Percentiles rank a stretch among this genome's conserved stretches.
Conservation (phyloP, 2,797 vertebrate genomes). For the Pipistrellus pygmaeus region DNA sequence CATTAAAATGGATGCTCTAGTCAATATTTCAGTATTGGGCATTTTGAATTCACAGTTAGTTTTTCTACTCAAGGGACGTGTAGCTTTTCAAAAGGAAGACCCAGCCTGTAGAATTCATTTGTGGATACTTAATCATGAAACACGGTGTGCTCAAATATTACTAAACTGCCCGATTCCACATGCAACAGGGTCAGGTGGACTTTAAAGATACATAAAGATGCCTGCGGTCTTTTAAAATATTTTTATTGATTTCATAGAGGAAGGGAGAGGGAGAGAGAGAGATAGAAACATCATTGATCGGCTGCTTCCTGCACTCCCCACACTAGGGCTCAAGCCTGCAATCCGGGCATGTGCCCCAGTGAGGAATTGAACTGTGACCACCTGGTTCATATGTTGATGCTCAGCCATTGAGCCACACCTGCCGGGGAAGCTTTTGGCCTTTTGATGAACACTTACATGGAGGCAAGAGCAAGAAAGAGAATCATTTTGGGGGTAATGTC, state of each 20-base stretch:
- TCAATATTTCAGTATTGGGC: conserved; percentile 30
- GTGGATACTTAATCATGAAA: conserved; percentile 51
- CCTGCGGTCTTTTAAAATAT: not conserved
- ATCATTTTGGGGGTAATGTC: not conserved
- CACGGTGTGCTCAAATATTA: not conserved
- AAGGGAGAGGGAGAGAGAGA: too few species aligned
- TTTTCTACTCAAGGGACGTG: conserved; percentile 32
- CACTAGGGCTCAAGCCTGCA: too few species aligned
- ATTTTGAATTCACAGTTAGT: conserved; percentile 65
- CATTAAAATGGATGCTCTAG: conserved; percentile 7
- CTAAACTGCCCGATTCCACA: conserved; percentile 1
- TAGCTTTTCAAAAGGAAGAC: conserved; percentile 56
- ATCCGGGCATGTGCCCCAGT: too few species aligned
- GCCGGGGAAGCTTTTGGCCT: not conserved
- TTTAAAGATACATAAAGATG: not conserved
- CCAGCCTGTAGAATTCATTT: conserved; percentile 51
- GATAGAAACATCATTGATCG: too few species aligned
- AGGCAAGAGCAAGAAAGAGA: not conserved
- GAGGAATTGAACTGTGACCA: too few species aligned
- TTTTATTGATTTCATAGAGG: too few species aligned
- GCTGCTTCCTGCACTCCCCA: too few species aligned
- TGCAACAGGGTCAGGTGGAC: not conserved
- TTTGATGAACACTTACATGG: not conserved
- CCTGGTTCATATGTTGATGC: too few species aligned
- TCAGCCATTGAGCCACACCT: too few species aligned